Percentiles rank a stretch among this genome's conserved stretches.
Evolutionary conservation across 2,113 vertebrate genomes (phyloP).

Genomic region (Rhinolophus ferrumequinum): DNA sequence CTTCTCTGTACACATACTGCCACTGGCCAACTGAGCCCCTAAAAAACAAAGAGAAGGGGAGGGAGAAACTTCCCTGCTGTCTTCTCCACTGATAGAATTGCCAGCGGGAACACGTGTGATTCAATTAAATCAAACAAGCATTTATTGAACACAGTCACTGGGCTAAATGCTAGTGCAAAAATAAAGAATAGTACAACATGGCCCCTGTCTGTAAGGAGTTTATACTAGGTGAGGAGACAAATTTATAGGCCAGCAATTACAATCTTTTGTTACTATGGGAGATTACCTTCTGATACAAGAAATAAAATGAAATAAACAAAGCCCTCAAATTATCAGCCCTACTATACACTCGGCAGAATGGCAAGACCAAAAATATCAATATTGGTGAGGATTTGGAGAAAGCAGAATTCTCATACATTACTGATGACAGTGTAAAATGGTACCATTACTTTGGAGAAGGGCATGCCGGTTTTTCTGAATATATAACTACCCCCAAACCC

Average conservation of each 20-base stretch:
- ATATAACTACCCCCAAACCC: not conserved
- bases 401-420: not conserved
- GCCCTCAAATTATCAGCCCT: not conserved
- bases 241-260: not conserved
- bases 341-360: not conserved
- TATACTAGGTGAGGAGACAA: not conserved
- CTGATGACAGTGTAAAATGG: not conserved
- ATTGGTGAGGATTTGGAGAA: not conserved
- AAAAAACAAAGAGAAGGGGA: not conserved
- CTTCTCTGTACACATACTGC: not conserved
- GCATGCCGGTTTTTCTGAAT: not conserved
- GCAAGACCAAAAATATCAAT: not conserved
- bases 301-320: not conserved
- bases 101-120: not conserved
- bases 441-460: not conserved
- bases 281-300: not conserved
- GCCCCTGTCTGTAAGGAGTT: not conserved
- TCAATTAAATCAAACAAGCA: conserved; percentile 56
- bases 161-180: conserved; percentile 11
- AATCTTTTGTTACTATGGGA: not conserved
- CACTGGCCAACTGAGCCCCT: conserved; percentile 40
- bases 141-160: conserved; percentile 28
- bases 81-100: conserved; percentile 28
- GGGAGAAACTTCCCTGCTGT: not conserved
- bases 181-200: not conserved